phyloP scores from a whole-genome alignment of 2,113 vertebrate species.

The Okapia johnstoni region DNA sequence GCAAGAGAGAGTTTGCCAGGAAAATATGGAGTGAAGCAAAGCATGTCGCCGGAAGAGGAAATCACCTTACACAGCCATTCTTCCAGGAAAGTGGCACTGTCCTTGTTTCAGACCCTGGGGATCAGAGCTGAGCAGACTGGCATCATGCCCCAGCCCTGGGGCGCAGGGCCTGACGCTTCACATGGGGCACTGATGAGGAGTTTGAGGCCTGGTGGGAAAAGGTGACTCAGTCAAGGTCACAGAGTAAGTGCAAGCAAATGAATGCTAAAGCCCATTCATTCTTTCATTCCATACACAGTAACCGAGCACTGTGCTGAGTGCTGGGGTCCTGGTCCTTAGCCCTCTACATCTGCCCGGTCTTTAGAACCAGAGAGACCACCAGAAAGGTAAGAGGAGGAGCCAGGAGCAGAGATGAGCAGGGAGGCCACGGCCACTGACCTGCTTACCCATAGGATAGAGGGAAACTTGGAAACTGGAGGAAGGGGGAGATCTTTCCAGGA shows the following conservation, averaged over 20 bases:
- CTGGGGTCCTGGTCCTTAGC: neutral
- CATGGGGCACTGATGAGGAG: fast-evolving
- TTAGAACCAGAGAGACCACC: neutral
- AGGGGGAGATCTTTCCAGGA: fast-evolving
- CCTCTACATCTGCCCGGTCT: fast-evolving
- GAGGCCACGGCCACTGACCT: neutral
- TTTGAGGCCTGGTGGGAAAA: neutral
- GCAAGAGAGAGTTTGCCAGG: neutral
- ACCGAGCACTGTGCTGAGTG: no score
- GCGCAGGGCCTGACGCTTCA: fast-evolving
- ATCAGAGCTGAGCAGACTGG: neutral
- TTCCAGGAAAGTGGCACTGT: neutral
- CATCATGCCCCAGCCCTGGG: fast-evolving
- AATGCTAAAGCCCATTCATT: neutral
- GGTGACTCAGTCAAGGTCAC: neutral
- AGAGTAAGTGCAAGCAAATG: no score
- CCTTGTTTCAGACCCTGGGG: neutral
- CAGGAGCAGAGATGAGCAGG: neutral
- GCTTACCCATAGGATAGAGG: neutral
- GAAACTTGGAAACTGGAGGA: neutral
- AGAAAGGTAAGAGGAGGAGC: neutral
- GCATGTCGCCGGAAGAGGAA: neutral
- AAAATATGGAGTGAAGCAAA: neutral
- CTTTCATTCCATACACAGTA: neutral
- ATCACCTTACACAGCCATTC: fast-evolving